phyloP scores from a whole-genome alignment of 2,113 vertebrate species.

The Passer domesticus region DNA sequence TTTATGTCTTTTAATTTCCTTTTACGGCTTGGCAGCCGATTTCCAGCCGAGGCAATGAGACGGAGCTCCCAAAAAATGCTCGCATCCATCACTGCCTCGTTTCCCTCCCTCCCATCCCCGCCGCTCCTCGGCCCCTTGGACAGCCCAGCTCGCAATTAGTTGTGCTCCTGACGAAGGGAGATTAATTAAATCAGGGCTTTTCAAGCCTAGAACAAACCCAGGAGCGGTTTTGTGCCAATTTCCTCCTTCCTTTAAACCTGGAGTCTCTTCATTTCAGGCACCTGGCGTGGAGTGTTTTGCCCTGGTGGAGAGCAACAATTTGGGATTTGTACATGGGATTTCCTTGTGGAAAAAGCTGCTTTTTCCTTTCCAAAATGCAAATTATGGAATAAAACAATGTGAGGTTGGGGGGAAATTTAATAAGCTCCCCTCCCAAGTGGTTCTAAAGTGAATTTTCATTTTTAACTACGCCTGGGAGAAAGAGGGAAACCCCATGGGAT shows the following conservation, averaged over 20 bases:
- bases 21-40: constrained; percentile 57
- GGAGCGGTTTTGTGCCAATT: constrained; percentile 1
- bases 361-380: constrained; percentile 32
- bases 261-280: not conserved
- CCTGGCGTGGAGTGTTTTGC: constrained; percentile 8
- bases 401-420: not conserved
- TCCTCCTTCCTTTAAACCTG: constrained; percentile 6
- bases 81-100: constrained; percentile 49
- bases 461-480: not conserved
- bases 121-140: constrained; percentile 31
- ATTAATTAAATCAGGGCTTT: constrained; percentile 66
- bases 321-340: constrained; percentile 27
- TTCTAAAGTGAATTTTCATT: not conserved
- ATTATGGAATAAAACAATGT: not conserved
- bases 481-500: not conserved
- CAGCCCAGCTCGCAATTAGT: constrained; percentile 60
- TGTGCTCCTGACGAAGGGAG: constrained; percentile 46
- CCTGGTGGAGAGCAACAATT: constrained; percentile 6
- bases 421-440: not conserved
- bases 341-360: constrained; percentile 13
- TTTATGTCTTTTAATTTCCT: constrained; percentile 66
- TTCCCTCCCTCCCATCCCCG: constrained; percentile 50
- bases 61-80: constrained; percentile 39
- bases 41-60: constrained; percentile 23
- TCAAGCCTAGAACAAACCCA: constrained; percentile 33